These are phyloP conservation scores for Serrognathus titanus DNA, from an alignment of 2,888 invertebrate genomes.

Conservation along the genomic window DNA sequence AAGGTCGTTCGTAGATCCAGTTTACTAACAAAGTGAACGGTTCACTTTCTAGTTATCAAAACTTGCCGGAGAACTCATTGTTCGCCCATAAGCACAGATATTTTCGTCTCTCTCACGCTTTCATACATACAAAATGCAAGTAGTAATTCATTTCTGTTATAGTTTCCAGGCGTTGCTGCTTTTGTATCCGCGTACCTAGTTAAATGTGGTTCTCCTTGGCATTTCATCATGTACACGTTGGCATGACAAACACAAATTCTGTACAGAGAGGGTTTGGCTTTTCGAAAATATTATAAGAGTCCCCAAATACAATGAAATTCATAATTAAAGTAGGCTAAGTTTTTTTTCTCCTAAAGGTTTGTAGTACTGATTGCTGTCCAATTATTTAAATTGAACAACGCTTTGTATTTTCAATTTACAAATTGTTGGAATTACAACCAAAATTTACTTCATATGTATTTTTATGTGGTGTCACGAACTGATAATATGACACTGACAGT, in stretches of 20 bases:
- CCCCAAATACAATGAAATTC: no score
- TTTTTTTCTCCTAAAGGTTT: no score
- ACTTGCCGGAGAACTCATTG: neutral
- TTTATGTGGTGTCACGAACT: no score
- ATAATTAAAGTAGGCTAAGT: no score
- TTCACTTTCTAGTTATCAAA: conserved; percentile 32
- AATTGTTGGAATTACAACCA: no score
- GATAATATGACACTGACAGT: no score
- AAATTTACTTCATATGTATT: no score
- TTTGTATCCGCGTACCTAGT: conserved; percentile 22
- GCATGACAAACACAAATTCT: conserved; percentile 10
- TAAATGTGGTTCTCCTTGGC: conserved; percentile 42
- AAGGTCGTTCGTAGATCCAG: conserved; percentile 39
- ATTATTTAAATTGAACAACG: no score
- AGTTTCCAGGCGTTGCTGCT: neutral
- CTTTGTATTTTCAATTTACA: no score
- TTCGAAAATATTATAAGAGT: neutral
- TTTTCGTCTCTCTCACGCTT: neutral
- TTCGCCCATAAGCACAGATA: neutral
- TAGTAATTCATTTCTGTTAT: conserved; percentile 8
- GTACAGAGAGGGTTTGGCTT: conserved; percentile 6
- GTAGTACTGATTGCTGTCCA: no score
- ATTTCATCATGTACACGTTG: conserved; percentile 30
- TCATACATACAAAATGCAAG: neutral
- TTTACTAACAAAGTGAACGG: conserved; percentile 35